A percentile compares a stretch with the other conserved stretches of the same genome.
These are phyloP conservation scores for Pilophorus perplexus DNA, from an alignment of 2,888 invertebrate species.

Conservation along the genomic window DNA sequence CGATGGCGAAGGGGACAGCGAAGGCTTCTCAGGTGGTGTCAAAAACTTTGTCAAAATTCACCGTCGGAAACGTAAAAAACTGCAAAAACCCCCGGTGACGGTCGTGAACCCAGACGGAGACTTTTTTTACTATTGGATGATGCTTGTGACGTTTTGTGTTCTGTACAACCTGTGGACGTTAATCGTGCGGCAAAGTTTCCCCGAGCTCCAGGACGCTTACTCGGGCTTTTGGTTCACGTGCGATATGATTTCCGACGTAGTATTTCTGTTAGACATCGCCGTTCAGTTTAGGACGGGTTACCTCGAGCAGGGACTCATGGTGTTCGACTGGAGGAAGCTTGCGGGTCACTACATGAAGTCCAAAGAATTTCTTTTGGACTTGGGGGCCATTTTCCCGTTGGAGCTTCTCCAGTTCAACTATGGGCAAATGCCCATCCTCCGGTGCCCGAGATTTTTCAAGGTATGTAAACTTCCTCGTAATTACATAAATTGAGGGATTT, in stretches of 20 bases:
- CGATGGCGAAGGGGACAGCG: constrained; percentile 55
- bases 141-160: constrained; percentile 82
- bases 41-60: constrained; percentile 58
- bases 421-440: constrained; percentile 79
- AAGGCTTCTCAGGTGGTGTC: constrained; percentile 58
- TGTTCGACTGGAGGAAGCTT: constrained; percentile 86
- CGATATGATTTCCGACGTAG: constrained; percentile 81
- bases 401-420: constrained; percentile 82
- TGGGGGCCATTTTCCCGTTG: constrained; percentile 76
- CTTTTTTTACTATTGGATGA: constrained; percentile 94
- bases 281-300: constrained; percentile 94
- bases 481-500: background rate
- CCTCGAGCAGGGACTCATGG: constrained; percentile 78
- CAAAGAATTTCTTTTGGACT: constrained; percentile 78
- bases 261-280: constrained; percentile 82
- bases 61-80: constrained; percentile 61
- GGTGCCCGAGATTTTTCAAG: constrained; percentile 85
- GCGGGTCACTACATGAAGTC: constrained; percentile 86
- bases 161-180: constrained; percentile 94
- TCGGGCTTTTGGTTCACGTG: constrained; percentile 75
- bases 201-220: constrained; percentile 75
- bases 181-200: constrained; percentile 91
- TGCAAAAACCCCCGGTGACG: constrained; percentile 66
- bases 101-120: constrained; percentile 95
- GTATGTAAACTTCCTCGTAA: constrained; percentile 52